Conservation (phyloP, 2,888 invertebrate genomes). For the Callosobruchus maculatus region DNA sequence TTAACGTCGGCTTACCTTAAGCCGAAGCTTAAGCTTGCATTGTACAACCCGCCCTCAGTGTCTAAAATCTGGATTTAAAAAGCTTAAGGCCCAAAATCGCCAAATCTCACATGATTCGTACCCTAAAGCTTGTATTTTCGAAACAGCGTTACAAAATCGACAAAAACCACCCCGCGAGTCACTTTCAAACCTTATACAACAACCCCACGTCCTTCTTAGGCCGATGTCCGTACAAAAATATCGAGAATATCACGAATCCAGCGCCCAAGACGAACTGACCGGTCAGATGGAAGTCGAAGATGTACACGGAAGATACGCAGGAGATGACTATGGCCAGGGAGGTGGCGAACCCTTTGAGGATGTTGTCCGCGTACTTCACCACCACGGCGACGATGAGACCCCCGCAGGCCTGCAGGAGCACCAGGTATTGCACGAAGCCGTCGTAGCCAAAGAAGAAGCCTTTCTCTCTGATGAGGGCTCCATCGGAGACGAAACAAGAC, state of each 20-base stretch:
- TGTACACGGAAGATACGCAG: slow-evolving; percentile 87
- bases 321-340: slow-evolving; percentile 95
- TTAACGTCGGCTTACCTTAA: too few species aligned
- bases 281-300: slow-evolving; percentile 86
- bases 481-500: slow-evolving; percentile 74
- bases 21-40: too few species aligned
- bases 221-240: slow-evolving; percentile 88
- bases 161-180: neutral
- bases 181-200: neutral
- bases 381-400: slow-evolving; percentile 97
- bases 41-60: too few species aligned
- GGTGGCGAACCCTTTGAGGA: slow-evolving; percentile 96
- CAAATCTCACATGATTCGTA: too few species aligned
- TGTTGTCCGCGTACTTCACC: slow-evolving; percentile 99
- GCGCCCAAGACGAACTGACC: slow-evolving; percentile 86
- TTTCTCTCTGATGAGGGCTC: slow-evolving; percentile 53
- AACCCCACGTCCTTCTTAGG: slow-evolving; percentile 45
- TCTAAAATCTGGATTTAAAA: too few species aligned
- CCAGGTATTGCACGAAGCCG: slow-evolving; percentile 81
- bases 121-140: too few species aligned
- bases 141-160: too few species aligned
- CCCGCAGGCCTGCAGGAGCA: slow-evolving; percentile 88
- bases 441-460: slow-evolving; percentile 81
- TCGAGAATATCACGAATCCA: slow-evolving; percentile 83
- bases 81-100: too few species aligned